Base-by-base conservation (phyloP, 2,888 invertebrate genomes). In the Rotaria magnacalcarata region DNA sequence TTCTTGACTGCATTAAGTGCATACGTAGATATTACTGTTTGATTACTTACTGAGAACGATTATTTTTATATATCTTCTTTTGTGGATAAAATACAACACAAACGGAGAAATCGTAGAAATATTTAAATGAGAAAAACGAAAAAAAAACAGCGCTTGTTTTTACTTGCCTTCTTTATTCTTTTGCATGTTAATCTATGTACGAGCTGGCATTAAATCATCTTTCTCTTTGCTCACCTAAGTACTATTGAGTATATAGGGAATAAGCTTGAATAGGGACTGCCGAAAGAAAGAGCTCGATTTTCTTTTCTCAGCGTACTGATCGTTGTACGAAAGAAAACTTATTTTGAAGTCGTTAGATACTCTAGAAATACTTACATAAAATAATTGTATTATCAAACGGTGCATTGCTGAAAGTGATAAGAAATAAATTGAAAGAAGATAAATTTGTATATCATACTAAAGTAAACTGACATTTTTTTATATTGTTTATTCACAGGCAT, bases 351-450 rank as follows among this genome's bases (percentile, higher is more conserved):
- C n/a, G 14, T 67, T 67, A 1, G 34, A 34, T 67, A 10, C 34
- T 34, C 34, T 67, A 19, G 34, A 5, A 67, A 41, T 67, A 67
- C 67, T 67, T 27, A 67, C 67, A 67, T 67, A 34, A 67, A 67
- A 3, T 34, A 19, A 67, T 41, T 67, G 67, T 67, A 67, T 67
- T 67, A 67, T 34, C 67, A 27, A 34, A 41, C 19, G 27, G 34
- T 67, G 34, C 67, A 67, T 67, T 67, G 34, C 1, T 34, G 34
- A 16, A 34, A 67, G 34, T 67, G 67, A 67, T 67, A 67, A 67
- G 67, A 67, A 67, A 67, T 67, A 16, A 34, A 67, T 27, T 34
- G 34, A 67, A 67, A 67, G 14, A 67, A 67, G 67, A 67, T 67
- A 67, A 67, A 67, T 34, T 34, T 67, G 34, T 67, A 67, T 67